Conservation (phyloP, 2,888 invertebrate species). For the Cheilosia grossa region DNA sequence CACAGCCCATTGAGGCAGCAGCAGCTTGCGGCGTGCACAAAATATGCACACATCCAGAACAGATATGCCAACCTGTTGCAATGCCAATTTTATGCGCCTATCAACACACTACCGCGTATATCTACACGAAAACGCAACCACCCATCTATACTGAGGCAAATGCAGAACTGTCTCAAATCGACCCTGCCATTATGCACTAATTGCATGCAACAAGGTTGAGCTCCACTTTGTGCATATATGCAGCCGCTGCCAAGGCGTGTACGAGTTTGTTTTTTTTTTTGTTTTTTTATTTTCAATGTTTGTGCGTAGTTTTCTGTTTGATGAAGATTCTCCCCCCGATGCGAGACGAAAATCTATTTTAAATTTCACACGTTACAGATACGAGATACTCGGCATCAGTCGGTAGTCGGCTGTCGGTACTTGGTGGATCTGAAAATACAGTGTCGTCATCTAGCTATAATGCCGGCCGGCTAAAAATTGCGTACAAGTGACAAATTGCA, state of each 20-base stretch:
- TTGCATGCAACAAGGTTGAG: slow-evolving; percentile 74
- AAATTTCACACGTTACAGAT: slow-evolving; percentile 69
- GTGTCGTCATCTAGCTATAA: slow-evolving; percentile 26
- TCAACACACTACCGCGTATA: slow-evolving; percentile 10
- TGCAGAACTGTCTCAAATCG: slow-evolving; percentile 65
- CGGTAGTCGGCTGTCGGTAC: too few species aligned
- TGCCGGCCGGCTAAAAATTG: slow-evolving; percentile 70
- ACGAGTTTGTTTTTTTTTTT: neutral
- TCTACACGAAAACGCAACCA: neutral
- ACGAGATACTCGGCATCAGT: slow-evolving; percentile 27
- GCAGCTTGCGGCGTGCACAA: too few species aligned
- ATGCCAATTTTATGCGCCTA: slow-evolving; percentile 62
- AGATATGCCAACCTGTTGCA: slow-evolving; percentile 61
- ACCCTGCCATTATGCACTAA: slow-evolving; percentile 72
- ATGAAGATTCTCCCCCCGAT: slow-evolving; percentile 39
- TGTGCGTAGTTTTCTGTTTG: slow-evolving; percentile 30
- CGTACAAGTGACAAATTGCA: slow-evolving; percentile 55
- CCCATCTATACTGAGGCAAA: neutral
- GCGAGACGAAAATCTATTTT: slow-evolving; percentile 52
- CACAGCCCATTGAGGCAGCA: slow-evolving; percentile 23
- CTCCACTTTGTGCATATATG: slow-evolving; percentile 41
- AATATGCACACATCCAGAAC: slow-evolving; percentile 3
- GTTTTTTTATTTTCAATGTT: neutral
- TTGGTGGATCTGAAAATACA: slow-evolving; percentile 43
- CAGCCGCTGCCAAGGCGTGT: neutral